These are phyloP conservation scores for Pristionchus maxplancki DNA, from an alignment of 2,888 invertebrate genomes.

Conservation along the genomic window DNA sequence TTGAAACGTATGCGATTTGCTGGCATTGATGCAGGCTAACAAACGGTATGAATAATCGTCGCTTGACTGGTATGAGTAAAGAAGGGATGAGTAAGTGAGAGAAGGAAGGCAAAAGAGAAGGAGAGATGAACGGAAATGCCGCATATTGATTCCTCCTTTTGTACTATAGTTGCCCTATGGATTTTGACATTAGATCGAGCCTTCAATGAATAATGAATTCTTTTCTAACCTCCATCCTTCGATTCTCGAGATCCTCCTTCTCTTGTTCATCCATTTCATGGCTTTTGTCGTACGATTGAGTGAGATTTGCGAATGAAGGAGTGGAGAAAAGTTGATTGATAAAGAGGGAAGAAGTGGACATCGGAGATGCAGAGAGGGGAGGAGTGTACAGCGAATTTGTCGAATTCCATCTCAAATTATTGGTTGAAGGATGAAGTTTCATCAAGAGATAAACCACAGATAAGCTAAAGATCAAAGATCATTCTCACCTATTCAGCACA, in stretches of 20 bases:
- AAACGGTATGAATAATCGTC: slow-evolving; percentile 11
- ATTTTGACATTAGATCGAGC: neutral
- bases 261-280: slow-evolving; percentile 40
- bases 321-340: slow-evolving; percentile 64
- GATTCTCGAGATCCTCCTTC: slow-evolving; percentile 50
- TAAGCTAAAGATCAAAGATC: neutral
- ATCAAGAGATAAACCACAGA: neutral
- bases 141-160: slow-evolving; percentile 17
- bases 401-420: slow-evolving; percentile 36
- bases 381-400: slow-evolving; percentile 32
- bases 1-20: neutral
- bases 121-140: slow-evolving; percentile 19
- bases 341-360: slow-evolving; percentile 64
- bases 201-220: neutral
- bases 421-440: neutral
- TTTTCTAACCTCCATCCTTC: slow-evolving; percentile 48
- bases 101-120: neutral
- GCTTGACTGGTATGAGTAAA: slow-evolving; percentile 37
- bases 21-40: neutral
- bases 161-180: neutral
- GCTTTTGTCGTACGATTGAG: slow-evolving; percentile 10
- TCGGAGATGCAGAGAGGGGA: slow-evolving; percentile 39
- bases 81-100: slow-evolving; percentile 39
- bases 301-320: slow-evolving; percentile 64
- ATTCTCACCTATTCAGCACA: slow-evolving; percentile 59